Evolutionary conservation across 2,113 vertebrate species (phyloP), one percentile per base, ranked within the genome.

Genomic region (Pao palembangensis): DNA sequence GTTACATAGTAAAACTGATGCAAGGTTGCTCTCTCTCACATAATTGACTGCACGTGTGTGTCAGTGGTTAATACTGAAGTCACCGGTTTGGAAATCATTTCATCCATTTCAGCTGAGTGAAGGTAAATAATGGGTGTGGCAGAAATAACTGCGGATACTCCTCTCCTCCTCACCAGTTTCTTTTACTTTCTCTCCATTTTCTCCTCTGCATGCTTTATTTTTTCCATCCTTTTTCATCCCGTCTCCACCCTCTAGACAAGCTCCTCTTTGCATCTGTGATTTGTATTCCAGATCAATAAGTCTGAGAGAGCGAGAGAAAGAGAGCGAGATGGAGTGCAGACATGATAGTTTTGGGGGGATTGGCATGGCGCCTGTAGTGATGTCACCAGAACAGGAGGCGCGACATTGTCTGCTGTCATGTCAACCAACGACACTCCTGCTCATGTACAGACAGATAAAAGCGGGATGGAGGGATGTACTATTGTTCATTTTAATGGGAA

Each of bases 331-430:
- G 34, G 49, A 18, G 42, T 20, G 61, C 50, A 53, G 61, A 64
- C 67, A 71, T 71, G 65, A 77, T 75, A 51, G 59, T 54, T 61
- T 56, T 13, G 44, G 50, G 73, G 64, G 70, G 61, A 43, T 56
- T 80, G 79, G 78, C 80, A 56, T 62, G 77, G 79, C 58, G 77
- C 71, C 82, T 75, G 75, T 78, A 50, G 75, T 86, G 83, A 88
- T 85, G 83, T 88, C 83, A 86, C 58, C 69, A 67, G 71, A 71
- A 64, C 73, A 73, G 62, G 75, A 81, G 79, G 75, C 69, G 55
- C 58, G 61, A 78, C 81, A 69, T 75, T 3, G 83, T 85, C 83
- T 81, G 85, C 87, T 87, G 83, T 88, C 85, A 88, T 87, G 84
- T 86, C 85, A 86, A 87, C 87, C 60, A 54, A 21, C 49, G 47